Percentiles rank a stretch among this genome's conserved stretches.
phyloP scores from a whole-genome alignment of 2,888 invertebrate species.

The Synanthedon andrenaeformis region DNA sequence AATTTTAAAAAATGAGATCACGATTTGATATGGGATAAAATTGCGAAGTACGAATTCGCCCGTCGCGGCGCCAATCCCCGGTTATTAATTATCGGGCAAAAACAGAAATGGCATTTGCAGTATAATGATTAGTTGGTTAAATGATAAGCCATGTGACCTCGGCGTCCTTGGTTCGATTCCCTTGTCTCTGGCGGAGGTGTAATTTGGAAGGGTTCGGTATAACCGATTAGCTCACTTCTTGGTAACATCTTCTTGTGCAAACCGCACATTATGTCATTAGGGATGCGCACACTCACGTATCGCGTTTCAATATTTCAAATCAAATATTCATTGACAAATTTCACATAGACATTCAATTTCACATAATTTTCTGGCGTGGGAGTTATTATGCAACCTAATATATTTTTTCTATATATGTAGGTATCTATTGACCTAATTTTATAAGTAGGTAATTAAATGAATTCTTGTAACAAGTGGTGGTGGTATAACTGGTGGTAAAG shows the following conservation, averaged over 20 bases:
- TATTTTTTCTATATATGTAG: no score
- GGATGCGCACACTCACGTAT: slow-evolving; percentile 19
- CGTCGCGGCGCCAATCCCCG: slow-evolving; percentile 21
- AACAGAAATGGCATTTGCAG: slow-evolving; percentile 63
- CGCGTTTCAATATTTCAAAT: slow-evolving; percentile 3
- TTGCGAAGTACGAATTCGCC: slow-evolving; percentile 38
- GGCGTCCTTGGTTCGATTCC: slow-evolving; percentile 64
- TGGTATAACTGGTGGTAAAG: no score
- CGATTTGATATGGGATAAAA: slow-evolving; percentile 22
- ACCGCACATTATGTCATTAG: slow-evolving; percentile 60
- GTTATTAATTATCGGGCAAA: slow-evolving; percentile 53
- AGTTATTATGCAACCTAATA: no score
- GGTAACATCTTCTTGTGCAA: slow-evolving; percentile 54
- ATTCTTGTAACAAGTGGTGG: no score
- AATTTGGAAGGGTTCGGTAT: slow-evolving; percentile 61
- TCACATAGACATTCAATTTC: no score
- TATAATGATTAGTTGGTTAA: slow-evolving; percentile 61
- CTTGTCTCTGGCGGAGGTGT: slow-evolving; percentile 60
- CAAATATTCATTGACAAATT: no score
- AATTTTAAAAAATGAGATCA: neutral
- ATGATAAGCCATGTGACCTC: slow-evolving; percentile 63
- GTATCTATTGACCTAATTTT: no score
- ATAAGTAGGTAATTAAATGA: no score
- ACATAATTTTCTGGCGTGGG: no score
- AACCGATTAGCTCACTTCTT: slow-evolving; percentile 63